These are phyloP conservation scores for Chloromyia formosa DNA, from an alignment of 2,888 invertebrate genomes.

Conservation along the genomic window DNA sequence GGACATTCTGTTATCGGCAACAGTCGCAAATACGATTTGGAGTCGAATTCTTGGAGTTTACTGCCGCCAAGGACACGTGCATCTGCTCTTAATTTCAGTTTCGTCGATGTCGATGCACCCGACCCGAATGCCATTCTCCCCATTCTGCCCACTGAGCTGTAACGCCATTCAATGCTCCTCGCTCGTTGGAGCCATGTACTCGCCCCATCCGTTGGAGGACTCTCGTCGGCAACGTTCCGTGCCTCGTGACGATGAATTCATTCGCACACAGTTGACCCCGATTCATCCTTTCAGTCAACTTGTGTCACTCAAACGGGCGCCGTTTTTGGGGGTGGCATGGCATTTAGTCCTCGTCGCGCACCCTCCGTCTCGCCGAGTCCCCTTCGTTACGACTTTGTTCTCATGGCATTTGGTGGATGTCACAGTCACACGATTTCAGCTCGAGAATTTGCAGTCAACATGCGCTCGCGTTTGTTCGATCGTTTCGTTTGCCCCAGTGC, in stretches of 20 bases:
- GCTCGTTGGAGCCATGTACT: too few relatives aligned
- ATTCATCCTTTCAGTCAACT: slow-evolving; percentile 2
- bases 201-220: too few relatives aligned
- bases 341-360: neutral
- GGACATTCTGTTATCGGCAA: neutral
- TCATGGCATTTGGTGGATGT: slow-evolving; percentile 20
- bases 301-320: slow-evolving; percentile 3
- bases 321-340: slow-evolving; percentile 20
- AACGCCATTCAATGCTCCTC: neutral
- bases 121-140: too few relatives aligned
- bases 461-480: slow-evolving; percentile 24
- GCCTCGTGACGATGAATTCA: slow-evolving; percentile 17
- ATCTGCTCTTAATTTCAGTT: too few relatives aligned
- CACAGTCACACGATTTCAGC: neutral
- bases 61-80: too few relatives aligned
- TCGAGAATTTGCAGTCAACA: slow-evolving; percentile 12
- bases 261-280: neutral
- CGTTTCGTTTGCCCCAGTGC: too few relatives aligned
- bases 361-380: neutral
- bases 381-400: neutral
- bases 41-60: too few relatives aligned
- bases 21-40: neutral
- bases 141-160: neutral
- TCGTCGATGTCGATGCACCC: too few relatives aligned
- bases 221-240: neutral